Percentiles rank a stretch among this genome's conserved stretches.
These are phyloP conservation scores for Drosophila neotestacea DNA, from an alignment of 2,888 invertebrate species.

Conservation along the genomic window DNA sequence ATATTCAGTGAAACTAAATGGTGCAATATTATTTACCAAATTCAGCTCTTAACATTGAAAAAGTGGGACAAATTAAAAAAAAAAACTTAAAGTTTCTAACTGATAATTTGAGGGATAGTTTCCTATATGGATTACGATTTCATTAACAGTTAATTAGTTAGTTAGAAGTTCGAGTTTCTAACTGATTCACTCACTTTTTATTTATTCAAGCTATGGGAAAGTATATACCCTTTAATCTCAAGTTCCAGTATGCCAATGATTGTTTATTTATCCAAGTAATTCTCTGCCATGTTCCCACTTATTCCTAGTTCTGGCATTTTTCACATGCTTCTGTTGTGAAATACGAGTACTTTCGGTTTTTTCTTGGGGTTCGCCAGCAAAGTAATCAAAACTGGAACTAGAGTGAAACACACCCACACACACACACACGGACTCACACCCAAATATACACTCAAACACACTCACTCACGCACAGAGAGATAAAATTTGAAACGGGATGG, in stretches of 20 bases:
- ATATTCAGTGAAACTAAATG: neutral
- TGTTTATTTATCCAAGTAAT: slow-evolving; percentile 32
- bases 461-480: slow-evolving; percentile 19
- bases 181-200: slow-evolving; percentile 3
- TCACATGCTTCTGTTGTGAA: slow-evolving; percentile 43
- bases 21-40: neutral
- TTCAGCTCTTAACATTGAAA: neutral
- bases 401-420: neutral
- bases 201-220: neutral
- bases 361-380: slow-evolving; percentile 30
- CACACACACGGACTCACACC: neutral
- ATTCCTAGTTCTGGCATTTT: slow-evolving; percentile 47
- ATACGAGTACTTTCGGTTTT: slow-evolving; percentile 42
- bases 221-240: neutral
- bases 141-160: neutral
- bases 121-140: too few relatives aligned
- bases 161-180: neutral
- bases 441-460: neutral
- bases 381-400: slow-evolving; percentile 59
- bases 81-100: neutral
- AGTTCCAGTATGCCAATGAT: slow-evolving; percentile 15
- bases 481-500: slow-evolving; percentile 32
- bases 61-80: neutral
- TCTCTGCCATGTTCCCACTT: slow-evolving; percentile 8
- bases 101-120: too few relatives aligned